Conservation (phyloP, 2,888 invertebrate genomes). For the Dendrolimus pini region DNA sequence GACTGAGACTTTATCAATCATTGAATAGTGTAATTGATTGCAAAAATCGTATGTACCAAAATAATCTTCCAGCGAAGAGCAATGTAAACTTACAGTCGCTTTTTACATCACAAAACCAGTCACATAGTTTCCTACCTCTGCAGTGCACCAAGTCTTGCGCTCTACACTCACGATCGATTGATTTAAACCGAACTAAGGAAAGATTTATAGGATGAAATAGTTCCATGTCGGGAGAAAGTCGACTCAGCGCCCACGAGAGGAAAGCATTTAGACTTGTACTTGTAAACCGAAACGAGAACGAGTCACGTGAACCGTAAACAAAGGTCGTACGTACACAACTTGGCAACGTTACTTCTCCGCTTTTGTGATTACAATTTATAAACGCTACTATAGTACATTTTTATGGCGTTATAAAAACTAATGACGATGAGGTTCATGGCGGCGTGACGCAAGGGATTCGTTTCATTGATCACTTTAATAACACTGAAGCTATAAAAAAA, state of each 20-base stretch:
- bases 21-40: too few species aligned
- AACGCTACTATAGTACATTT: constrained; percentile 5
- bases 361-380: constrained; percentile 20
- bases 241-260: constrained; percentile 48
- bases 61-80: too few species aligned
- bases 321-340: constrained; percentile 30
- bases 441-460: constrained; percentile 13
- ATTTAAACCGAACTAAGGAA: constrained; percentile 29
- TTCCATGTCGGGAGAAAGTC: constrained; percentile 41
- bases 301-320: constrained; percentile 31
- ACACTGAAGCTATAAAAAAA: constrained; percentile 6
- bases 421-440: constrained; percentile 8
- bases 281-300: constrained; percentile 25
- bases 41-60: too few species aligned
- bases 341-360: constrained; percentile 26
- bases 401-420: constrained; percentile 5
- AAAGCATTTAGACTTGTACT: constrained; percentile 28
- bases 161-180: constrained; percentile 23
- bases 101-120: constrained; percentile 3
- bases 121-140: constrained; percentile 8
- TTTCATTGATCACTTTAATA: constrained; percentile 22
- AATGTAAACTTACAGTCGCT: too few species aligned
- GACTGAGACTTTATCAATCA: too few species aligned
- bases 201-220: constrained; percentile 30
- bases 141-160: constrained; percentile 10